Evolutionary conservation across 1,140 invertebrate species (phyloP), one percentile per base, ranked within the genome.

Genomic region (Scaptomyza montana): DNA sequence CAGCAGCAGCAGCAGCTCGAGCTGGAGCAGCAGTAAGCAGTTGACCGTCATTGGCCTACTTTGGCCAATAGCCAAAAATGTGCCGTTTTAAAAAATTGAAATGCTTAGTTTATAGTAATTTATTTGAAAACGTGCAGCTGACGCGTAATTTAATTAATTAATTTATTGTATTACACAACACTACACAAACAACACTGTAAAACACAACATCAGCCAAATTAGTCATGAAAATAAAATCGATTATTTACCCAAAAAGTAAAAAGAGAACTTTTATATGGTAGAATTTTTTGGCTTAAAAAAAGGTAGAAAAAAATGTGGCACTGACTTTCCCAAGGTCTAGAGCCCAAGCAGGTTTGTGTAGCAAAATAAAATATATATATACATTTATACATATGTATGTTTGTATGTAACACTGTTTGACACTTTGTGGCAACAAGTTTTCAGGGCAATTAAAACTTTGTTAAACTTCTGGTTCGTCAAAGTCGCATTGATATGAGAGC

Each of bases 121-220:
- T 86, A 86, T 86, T 86, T 79, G 68, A 69, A n/a, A 30, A 33
- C 57, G 71, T 66, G 64, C 55, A 73, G 56, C 64, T 74, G 71
- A 81, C 74, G 73, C 74, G 84, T 82, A 76, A 73, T 87, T 36
- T 86, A 70, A 73, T 61, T 87, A 76, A 78, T 70, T 87, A 89
- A 86, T 79, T 87, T 87, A 86, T 87, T 86, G 55, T 60, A 77
- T 57, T 65, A 54, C 63, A 62, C 49, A 30, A 71, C 50, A 70
- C 59, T 10, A 50, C 47, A 60, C 53, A 39, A 39, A 39, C 36
- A 47, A 54, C 36, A 30, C 13, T 39, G 28, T 25, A 65, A 13
- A 46, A 56, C 54, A 43, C 36, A 41, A 50, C 39, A 55, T 55
- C 66, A 71, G 67, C 53, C 46, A 60, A 68, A 67, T 68, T 68